These are phyloP conservation scores for Crenuchus spilurus DNA, from an alignment of 2,797 vertebrate genomes.

Conservation along the genomic window DNA sequence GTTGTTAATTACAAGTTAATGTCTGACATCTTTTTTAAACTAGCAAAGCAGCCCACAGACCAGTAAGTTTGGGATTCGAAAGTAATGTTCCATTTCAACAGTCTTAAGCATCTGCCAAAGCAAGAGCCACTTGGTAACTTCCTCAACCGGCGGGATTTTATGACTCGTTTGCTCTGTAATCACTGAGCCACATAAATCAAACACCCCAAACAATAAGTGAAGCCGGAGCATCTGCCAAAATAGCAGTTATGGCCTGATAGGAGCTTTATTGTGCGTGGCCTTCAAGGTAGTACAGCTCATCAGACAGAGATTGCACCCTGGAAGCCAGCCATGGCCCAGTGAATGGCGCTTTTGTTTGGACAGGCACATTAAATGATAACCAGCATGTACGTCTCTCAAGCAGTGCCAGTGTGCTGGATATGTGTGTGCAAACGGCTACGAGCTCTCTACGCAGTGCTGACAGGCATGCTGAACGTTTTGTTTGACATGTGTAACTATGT, in stretches of 20 bases:
- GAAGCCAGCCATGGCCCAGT: conserved; percentile 50
- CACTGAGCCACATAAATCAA: conserved; percentile 39
- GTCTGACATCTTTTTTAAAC: neutral
- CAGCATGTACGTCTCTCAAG: conserved; percentile 9
- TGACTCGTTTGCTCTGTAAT: conserved; percentile 28
- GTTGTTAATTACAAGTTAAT: neutral
- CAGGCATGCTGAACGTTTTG: neutral
- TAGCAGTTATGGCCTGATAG: conserved; percentile 36
- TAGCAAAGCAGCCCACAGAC: neutral
- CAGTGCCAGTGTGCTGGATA: conserved; percentile 5
- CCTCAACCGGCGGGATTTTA: conserved; percentile 16
- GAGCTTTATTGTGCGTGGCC: conserved; percentile 34
- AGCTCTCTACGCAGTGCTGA: neutral
- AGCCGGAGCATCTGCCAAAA: conserved; percentile 37
- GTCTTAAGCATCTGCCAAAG: neutral
- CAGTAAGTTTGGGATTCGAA: neutral
- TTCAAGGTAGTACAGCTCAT: conserved; percentile 46
- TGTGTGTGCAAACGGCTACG: neutral
- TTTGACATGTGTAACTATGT: too few species aligned
- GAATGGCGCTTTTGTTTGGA: conserved; percentile 58
- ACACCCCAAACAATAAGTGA: conserved; percentile 28
- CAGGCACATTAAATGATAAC: conserved; percentile 52
- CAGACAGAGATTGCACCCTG: conserved; percentile 51
- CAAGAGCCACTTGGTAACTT: conserved; percentile 8
- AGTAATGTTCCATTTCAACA: neutral